Conservation (phyloP, 2,797 vertebrate genomes). For the Neosalanx taihuensis region DNA sequence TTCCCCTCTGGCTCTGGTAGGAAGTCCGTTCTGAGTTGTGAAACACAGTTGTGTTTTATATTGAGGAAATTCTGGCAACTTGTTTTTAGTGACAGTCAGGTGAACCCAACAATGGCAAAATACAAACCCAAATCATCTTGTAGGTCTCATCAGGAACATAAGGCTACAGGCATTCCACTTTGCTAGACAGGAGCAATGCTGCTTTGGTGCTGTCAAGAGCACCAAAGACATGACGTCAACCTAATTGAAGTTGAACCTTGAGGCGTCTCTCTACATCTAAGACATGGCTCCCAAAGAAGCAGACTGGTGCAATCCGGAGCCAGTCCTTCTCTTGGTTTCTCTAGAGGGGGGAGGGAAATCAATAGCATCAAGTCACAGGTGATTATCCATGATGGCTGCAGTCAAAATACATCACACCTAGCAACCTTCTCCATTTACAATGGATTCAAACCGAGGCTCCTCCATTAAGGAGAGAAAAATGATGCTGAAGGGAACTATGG, state of each 20-base stretch:
- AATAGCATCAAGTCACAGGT: neutral
- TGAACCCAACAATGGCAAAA: neutral
- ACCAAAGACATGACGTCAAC: neutral
- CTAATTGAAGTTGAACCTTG: conserved; percentile 2
- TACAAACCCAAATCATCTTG: neutral
- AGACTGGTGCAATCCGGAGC: neutral
- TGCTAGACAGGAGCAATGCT: neutral
- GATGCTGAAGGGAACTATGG: no score
- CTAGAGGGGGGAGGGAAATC: neutral
- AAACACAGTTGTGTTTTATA: neutral
- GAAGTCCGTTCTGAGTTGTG: neutral
- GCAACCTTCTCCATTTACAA: no score
- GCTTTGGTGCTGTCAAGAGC: neutral
- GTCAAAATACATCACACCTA: neutral
- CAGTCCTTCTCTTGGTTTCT: neutral
- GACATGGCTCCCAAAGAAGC: neutral
- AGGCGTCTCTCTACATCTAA: neutral
- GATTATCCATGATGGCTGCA: neutral
- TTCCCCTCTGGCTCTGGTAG: neutral
- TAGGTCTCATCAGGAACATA: neutral
- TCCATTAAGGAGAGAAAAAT: no score
- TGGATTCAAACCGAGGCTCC: no score
- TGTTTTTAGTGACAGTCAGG: neutral
- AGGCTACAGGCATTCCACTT: no score
- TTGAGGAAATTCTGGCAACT: conserved; percentile 3